Evolutionary conservation across 2,113 vertebrate species (phyloP), one percentile per base, ranked within the genome.

Genomic region (Hyla sarda): DNA sequence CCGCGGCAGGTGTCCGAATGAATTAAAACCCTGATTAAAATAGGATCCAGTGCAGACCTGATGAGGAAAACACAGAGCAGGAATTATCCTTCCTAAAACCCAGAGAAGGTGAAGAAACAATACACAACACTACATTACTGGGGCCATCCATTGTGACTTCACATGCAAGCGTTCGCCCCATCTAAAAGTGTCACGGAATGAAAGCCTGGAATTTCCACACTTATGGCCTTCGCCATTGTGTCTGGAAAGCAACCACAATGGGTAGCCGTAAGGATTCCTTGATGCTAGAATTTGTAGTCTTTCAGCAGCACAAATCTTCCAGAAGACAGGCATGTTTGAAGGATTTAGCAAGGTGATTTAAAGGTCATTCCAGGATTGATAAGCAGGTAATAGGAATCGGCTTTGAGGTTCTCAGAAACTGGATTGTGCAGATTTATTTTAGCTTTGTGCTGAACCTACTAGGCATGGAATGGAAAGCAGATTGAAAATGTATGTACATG

Each of bases 31-130:
- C 82, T 41, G 10, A 86, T 86, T 86, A 86, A 50, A 86, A 81
- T 58, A 37, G 50, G 76, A 86, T 60, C 76, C 62, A 86, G 76
- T 13, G 48, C 50, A 32, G 30, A 62, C 21, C 52, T 81, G 85
- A 86, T 82, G 85, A 86, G 54, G 85, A 86, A 86, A 82, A 86
- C 85, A 86, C 50, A 48, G 25, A 37, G 34, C 50, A 32, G 76
- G 65, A 71, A 80, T 86, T 86, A 86, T 41, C 73, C 76, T 41
- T 78, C 17, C 65, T 71, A 72, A 21, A 86, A 32, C 50, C 76
- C 84, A 80, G 84, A 12, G 25, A 54, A 80, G 76, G 48, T 47
- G 84, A 14, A 30, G 65, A 80, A 72, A 86, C 58, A 56, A 86
- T 58, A 73, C 69, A 45, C 79, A 86, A 73, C 37, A 19, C 67